Percentiles rank a stretch among this genome's conserved stretches.
These are phyloP conservation scores for Istiophorus platypterus DNA, from an alignment of 2,113 vertebrate species.

Conservation along the genomic window DNA sequence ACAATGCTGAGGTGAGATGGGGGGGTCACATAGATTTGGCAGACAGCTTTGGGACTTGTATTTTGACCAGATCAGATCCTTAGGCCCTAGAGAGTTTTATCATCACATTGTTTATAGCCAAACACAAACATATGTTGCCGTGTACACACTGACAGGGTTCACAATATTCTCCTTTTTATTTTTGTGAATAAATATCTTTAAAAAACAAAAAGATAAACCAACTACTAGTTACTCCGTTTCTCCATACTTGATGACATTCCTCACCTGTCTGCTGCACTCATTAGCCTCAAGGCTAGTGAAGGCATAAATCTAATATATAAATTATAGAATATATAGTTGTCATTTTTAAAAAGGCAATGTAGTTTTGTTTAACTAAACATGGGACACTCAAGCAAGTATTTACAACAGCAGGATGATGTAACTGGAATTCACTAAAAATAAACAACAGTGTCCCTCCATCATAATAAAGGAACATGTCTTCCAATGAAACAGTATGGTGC, in stretches of 20 bases:
- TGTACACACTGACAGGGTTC: background rate
- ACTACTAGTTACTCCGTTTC: background rate
- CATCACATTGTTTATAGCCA: background rate
- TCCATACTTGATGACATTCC: background rate
- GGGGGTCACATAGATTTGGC: background rate
- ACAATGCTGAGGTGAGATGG: slow-evolving; percentile 88
- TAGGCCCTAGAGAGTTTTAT: background rate
- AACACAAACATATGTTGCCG: no score
- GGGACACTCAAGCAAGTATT: no score
- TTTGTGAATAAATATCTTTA: no score
- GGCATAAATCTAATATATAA: no score
- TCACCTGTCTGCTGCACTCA: no score
- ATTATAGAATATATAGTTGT: no score
- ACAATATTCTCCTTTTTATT: no score
- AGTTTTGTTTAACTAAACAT: background rate
- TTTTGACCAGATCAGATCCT: background rate
- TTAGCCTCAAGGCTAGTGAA: no score
- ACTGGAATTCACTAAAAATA: background rate
- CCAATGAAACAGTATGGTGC: background rate
- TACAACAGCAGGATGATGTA: no score
- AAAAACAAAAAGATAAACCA: no score
- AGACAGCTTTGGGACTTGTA: background rate
- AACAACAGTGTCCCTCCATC: background rate
- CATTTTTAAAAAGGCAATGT: no score
- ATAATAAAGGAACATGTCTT: background rate